Evolutionary conservation across 2,797 vertebrate species (phyloP), one percentile per base, ranked within the genome.

Genomic region (Malurus leucopterus): DNA sequence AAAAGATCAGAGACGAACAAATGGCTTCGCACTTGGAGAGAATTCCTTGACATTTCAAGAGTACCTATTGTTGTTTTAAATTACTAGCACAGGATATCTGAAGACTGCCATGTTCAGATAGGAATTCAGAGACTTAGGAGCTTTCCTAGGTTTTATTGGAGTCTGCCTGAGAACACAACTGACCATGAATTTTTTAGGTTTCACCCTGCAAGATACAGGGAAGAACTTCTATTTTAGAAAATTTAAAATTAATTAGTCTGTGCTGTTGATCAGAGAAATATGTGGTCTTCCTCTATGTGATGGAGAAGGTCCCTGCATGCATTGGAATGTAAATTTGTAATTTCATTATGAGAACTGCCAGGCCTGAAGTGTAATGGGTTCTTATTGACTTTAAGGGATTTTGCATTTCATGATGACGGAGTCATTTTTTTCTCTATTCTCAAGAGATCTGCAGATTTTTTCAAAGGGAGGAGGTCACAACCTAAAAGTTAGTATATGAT

Each of bases 1-100:
- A 96, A 91, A 49, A 64, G 23, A 59, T 51, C 65, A 78, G 69
- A 92, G n/a, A 62, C n/a, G 81, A 49, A 74, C 29, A 16, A n/a
- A 5, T 41, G 38, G 70, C 55, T 74, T 78, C 59, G 71, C 15
- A 41, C 15, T 53, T 22, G 4, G 24, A 77, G 50, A 88, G 6
- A 74, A 78, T 59, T 90, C 49, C 47, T 82, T 74, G 34, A 36
- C 36, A 88, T 86, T 89, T 83, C 72, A 89, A 76, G 46, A 9
- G 9, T 55, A 32, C 6, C 9, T 46, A n/a, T 24, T 64, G 41
- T 76, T 75, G 47, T 88, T 90, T 81, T 63, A 84, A 94, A 59
- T 41, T 75, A 22, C 21, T 58, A 53, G 30, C 21, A 57, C 12
- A 16, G 27, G 26, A 29, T 50, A 41, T 47, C 30, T 88, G 61